Evolutionary conservation across 2,888 invertebrate genomes (phyloP).

Genomic region (Shargacucullia verbasci): DNA sequence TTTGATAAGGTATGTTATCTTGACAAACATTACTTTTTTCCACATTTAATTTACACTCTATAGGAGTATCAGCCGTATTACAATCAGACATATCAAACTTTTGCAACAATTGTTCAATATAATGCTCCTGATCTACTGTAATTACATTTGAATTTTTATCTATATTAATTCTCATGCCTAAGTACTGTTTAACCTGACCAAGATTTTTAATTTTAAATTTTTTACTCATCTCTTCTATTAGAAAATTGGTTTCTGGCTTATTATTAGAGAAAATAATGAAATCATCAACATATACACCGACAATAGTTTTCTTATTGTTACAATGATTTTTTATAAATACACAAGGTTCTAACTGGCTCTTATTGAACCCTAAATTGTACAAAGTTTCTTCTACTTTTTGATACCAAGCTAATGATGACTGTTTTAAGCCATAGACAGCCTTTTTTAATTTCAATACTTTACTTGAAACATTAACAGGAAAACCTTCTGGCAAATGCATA

Average conservation of each 20-base stretch:
- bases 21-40: too few species aligned
- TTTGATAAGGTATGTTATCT: too few species aligned
- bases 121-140: conserved; percentile 6
- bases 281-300: conserved; percentile 26
- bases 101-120: neutral
- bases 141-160: neutral
- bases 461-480: too few species aligned
- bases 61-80: neutral
- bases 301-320: conserved; percentile 3
- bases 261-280: conserved; percentile 26
- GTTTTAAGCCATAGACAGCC: conserved; percentile 31
- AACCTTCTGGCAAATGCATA: too few species aligned
- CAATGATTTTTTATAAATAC: conserved; percentile 12
- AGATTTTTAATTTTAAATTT: conserved; percentile 30
- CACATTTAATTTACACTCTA: too few species aligned
- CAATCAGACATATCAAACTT: conserved; percentile 8
- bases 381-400: conserved; percentile 3
- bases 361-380: conserved; percentile 4
- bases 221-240: conserved; percentile 13
- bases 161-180: conserved; percentile 6
- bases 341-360: conserved; percentile 28
- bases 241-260: conserved; percentile 14
- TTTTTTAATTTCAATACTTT: conserved; percentile 12
- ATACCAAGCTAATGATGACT: conserved; percentile 19
- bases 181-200: conserved; percentile 8